phyloP scores from a whole-genome alignment of 2,888 invertebrate species.

The Tupiocoris notatus region DNA sequence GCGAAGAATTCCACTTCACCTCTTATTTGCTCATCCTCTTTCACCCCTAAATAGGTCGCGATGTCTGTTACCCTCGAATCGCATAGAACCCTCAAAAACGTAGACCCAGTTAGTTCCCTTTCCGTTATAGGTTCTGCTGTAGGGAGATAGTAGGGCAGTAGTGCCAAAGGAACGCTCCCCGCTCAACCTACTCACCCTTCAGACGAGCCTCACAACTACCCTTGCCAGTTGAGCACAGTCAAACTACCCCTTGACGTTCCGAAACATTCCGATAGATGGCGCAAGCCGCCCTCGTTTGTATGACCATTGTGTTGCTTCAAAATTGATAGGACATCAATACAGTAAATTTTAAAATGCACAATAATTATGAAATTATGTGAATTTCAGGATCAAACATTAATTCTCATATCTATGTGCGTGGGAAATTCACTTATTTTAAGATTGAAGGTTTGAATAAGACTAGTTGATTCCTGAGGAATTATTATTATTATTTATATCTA shows the following conservation, averaged over 20 bases:
- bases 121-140: background rate
- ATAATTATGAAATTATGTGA: no score
- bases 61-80: background rate
- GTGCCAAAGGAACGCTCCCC: background rate
- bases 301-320: no score
- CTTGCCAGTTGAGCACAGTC: background rate
- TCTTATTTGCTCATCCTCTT: background rate
- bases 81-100: background rate
- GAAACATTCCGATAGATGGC: constrained; percentile 11
- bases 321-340: no score
- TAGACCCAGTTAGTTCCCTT: background rate
- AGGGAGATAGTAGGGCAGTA: constrained; percentile 28
- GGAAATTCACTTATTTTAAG: no score
- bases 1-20: no score
- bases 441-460: no score
- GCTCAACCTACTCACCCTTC: background rate
- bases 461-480: no score
- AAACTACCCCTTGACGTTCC: background rate
- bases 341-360: no score
- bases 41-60: background rate
- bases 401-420: no score
- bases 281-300: background rate
- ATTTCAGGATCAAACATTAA: no score
- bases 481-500: no score
- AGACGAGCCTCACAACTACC: background rate